These are phyloP conservation scores for Rhogogaster chlorosoma DNA, from an alignment of 2,888 invertebrate genomes.

Conservation along the genomic window DNA sequence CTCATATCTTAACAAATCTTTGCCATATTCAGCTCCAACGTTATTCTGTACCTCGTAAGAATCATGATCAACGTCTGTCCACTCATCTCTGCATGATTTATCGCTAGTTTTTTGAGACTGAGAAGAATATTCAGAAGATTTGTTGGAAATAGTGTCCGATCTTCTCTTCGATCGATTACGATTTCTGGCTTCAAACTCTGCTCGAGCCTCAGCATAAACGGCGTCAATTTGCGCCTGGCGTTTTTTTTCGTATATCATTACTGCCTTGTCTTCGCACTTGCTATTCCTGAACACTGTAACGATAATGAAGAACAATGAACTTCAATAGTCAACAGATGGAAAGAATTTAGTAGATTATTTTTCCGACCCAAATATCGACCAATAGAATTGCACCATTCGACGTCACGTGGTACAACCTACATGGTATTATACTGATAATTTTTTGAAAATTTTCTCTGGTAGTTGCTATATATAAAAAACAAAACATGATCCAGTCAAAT, in stretches of 20 bases:
- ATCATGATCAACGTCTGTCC: neutral
- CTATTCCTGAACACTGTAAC: slow-evolving; percentile 71
- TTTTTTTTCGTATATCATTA: slow-evolving; percentile 65
- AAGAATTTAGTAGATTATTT: neutral
- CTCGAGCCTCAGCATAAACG: slow-evolving; percentile 67
- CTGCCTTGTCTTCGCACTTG: slow-evolving; percentile 72
- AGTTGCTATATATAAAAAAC: too few species aligned
- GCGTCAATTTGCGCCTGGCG: slow-evolving; percentile 67
- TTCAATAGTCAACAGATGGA: neutral
- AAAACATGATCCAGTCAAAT: too few species aligned
- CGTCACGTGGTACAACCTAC: too few species aligned
- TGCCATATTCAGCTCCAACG: neutral
- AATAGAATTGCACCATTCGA: too few species aligned
- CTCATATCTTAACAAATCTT: neutral
- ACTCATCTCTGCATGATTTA: neutral
- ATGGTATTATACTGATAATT: too few species aligned
- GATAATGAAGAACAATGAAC: slow-evolving; percentile 36
- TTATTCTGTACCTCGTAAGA: neutral
- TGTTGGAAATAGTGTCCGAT: neutral
- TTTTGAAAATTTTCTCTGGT: too few species aligned
- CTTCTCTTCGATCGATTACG: slow-evolving; percentile 50
- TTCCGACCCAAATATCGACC: too few species aligned
- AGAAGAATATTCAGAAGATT: neutral
- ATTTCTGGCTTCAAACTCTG: slow-evolving; percentile 60
- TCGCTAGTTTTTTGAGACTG: neutral